Evolutionary conservation across 2,888 invertebrate genomes (phyloP), one percentile per base, ranked within the genome.

Genomic region (Drosophila subsilvestris): DNA sequence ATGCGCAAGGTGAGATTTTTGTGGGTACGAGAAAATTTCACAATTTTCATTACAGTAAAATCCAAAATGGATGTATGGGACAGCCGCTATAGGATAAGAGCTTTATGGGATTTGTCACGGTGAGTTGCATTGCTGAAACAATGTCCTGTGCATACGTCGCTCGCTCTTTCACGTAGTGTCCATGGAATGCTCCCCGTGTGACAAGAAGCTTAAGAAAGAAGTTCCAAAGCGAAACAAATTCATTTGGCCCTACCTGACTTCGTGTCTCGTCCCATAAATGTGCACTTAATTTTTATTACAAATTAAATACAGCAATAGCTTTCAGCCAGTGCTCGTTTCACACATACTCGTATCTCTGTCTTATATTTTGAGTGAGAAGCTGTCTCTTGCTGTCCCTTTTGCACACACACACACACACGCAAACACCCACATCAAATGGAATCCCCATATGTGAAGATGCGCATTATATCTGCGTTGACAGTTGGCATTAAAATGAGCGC

Each of bases 281-380:
- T 65, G 86, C 73, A 82, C 71, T 88, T 84, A 65, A 73, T 74
- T 80, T 86, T 75, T 76, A 88, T 86, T 76, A 82, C 75, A 86
- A 82, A 82, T 78, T 82, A 88, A 76, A 74, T 58, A 76, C 51
- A 78, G 50, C 25, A 56, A n/a, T 22, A 20, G 53, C 37, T 37
- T 22, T 53, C 10, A 17, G 29, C 17, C 67, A 27, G 42, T 17
- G n/a, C 29, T 10, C 3, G 14, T 27, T 47, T 7, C 18, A 44
- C 25, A 14, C 18, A 14, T 20, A 44, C 25, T 10, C 18, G 10
- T 20, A 47, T n/a, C 45, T 14, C n/a, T 37, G 37, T 14, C n/a
- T n/a, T 6, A 37, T n/a, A 1, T 37, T n/a, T 37, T n/a, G 37
- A 37, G 37, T n/a, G 37, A 49, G 48, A 57, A 37, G 53, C 12